Evolutionary conservation across 2,888 invertebrate species (phyloP).

Genomic region (Arge pagana): DNA sequence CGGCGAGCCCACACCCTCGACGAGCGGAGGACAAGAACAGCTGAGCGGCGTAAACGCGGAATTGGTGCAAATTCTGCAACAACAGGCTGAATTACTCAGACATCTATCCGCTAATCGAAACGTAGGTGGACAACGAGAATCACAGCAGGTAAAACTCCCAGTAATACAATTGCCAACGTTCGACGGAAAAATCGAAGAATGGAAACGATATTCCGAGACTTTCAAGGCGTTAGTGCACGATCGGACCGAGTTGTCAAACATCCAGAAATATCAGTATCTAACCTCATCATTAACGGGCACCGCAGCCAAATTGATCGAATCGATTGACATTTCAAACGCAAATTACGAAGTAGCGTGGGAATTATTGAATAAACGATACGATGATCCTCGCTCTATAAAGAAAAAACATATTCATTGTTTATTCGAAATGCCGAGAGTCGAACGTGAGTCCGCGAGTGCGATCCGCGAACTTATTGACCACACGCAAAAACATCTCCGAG

Average conservation of each 20-base stretch:
- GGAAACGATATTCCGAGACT: conserved; percentile 13
- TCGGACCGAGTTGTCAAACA: conserved; percentile 3
- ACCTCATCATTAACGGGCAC: conserved; percentile 14
- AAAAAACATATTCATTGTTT: conserved; percentile 21
- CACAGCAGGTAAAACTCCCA: conserved; percentile 19
- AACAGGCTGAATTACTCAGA: too few species aligned
- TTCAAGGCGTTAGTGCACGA: conserved; percentile 1
- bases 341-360: conserved; percentile 28
- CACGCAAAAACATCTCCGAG: conserved; percentile 8
- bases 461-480: conserved; percentile 26
- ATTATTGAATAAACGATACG: conserved; percentile 15
- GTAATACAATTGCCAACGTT: conserved; percentile 19
- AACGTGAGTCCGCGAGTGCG: conserved; percentile 19
- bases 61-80: too few species aligned
- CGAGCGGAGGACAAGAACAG: too few species aligned
- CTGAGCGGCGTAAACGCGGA: too few species aligned
- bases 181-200: conserved; percentile 22
- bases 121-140: too few species aligned
- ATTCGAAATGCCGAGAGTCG: conserved; percentile 7
- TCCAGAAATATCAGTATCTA: conserved; percentile 30
- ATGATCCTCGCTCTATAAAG: conserved; percentile 20
- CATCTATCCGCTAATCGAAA: too few species aligned
- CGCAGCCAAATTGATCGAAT: conserved; percentile 28
- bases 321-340: conserved; percentile 26
- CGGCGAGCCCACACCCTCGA: too few species aligned